phyloP scores from a whole-genome alignment of 2,113 vertebrate species.

The Cochlearius cochlearius region DNA sequence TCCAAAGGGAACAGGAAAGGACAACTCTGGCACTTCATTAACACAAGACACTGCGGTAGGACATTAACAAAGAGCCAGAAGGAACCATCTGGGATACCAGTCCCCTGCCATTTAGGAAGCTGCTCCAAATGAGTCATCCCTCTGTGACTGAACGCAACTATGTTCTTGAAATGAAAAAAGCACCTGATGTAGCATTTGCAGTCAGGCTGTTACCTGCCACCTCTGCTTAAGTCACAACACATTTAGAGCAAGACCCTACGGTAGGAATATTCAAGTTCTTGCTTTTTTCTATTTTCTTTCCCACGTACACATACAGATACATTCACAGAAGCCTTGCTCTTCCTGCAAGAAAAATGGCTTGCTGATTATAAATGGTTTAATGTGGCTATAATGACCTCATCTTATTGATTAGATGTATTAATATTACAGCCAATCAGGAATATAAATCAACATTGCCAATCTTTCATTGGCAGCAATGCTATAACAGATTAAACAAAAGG shows the following conservation, averaged over 20 bases:
- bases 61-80: not conserved
- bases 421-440: not conserved
- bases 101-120: not conserved
- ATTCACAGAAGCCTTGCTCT: not conserved
- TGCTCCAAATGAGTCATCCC: not conserved
- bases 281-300: not conserved
- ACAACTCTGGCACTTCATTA: not conserved
- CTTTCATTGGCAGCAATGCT: not conserved
- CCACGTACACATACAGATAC: not conserved
- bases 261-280: not conserved
- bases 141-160: not conserved
- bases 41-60: not conserved
- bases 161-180: not conserved
- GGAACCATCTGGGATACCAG: not conserved
- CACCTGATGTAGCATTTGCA: not conserved
- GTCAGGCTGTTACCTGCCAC: not conserved
- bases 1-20: not conserved
- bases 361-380: not conserved
- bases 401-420: not conserved
- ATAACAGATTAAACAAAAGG: not conserved
- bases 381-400: not conserved
- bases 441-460: not conserved
- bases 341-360: not conserved
- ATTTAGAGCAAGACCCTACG: not conserved
- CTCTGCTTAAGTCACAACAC: not conserved